phyloP scores from a whole-genome alignment of 2,888 invertebrate species.

The Tiphia femorata region DNA sequence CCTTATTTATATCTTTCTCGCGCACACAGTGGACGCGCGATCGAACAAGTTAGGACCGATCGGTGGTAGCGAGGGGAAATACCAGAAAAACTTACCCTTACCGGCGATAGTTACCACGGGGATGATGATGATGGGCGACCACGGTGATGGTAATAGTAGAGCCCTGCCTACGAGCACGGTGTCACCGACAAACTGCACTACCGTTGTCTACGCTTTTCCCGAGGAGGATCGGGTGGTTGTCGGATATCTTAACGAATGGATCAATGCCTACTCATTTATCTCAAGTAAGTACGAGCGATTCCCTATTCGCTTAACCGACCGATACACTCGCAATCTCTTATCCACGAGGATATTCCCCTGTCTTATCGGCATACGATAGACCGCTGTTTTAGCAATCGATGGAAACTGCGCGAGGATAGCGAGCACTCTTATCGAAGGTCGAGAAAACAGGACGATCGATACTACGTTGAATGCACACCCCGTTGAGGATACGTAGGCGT shows the following conservation, averaged over 20 bases:
- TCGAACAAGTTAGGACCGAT: constrained; percentile 58
- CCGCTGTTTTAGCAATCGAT: no score
- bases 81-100: constrained; percentile 49
- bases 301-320: no score
- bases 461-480: no score
- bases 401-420: no score
- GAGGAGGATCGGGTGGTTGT: constrained; percentile 71
- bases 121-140: constrained; percentile 53
- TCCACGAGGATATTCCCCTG: no score
- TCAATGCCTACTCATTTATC: constrained; percentile 77
- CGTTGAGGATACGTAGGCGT: no score
- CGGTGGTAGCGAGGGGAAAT: constrained; percentile 50
- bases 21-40: constrained; percentile 56
- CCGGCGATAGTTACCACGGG: constrained; percentile 49
- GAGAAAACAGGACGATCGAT: no score
- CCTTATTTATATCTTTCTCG: constrained; percentile 34
- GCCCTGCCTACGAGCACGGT: constrained; percentile 40
- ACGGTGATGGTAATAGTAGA: constrained; percentile 46
- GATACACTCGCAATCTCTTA: no score
- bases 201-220: constrained; percentile 69
- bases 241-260: constrained; percentile 80
- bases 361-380: no score
- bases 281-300: constrained; percentile 75
- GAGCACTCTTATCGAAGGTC: no score
- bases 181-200: constrained; percentile 69